These are phyloP conservation scores for Tenthredo mesomela DNA, from an alignment of 2,888 invertebrate genomes.

Conservation along the genomic window DNA sequence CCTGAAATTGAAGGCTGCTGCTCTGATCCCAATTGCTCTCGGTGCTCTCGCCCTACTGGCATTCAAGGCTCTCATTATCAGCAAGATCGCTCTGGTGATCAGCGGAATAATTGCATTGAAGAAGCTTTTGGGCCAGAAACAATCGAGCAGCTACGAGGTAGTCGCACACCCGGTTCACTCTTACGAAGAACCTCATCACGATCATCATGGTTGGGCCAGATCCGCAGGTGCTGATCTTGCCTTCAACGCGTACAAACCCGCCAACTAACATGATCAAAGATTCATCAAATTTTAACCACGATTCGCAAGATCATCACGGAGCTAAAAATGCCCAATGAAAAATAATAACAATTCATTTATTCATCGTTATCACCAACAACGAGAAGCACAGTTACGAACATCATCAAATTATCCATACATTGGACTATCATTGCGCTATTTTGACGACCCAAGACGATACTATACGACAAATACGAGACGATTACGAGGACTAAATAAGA, in stretches of 20 bases:
- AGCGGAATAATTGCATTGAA: constrained; percentile 89
- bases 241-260: constrained; percentile 83
- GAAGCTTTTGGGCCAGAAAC: constrained; percentile 87
- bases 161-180: constrained; percentile 76
- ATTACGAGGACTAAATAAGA: constrained; percentile 17
- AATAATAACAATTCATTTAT: constrained; percentile 5
- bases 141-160: constrained; percentile 86
- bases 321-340: constrained; percentile 43
- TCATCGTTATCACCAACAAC: neutral
- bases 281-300: constrained; percentile 46
- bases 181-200: constrained; percentile 78
- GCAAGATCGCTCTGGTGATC: constrained; percentile 90
- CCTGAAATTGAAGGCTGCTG: constrained; percentile 89
- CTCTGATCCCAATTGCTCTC: constrained; percentile 88
- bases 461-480: constrained; percentile 39
- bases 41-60: constrained; percentile 89
- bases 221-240: constrained; percentile 86
- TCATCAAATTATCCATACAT: constrained; percentile 29
- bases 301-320: constrained; percentile 53
- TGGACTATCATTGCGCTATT: constrained; percentile 42
- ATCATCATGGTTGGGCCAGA: constrained; percentile 84
- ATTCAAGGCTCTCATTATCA: constrained; percentile 91
- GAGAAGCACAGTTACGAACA: constrained; percentile 17
- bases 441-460: constrained; percentile 43
- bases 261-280: constrained; percentile 59